A percentile compares a stretch with the other conserved stretches of the same genome.
Evolutionary conservation across 37 sponge, comb jelly and placozoan species (phyloP).

Genomic region (Aplysina aerophoba): DNA sequence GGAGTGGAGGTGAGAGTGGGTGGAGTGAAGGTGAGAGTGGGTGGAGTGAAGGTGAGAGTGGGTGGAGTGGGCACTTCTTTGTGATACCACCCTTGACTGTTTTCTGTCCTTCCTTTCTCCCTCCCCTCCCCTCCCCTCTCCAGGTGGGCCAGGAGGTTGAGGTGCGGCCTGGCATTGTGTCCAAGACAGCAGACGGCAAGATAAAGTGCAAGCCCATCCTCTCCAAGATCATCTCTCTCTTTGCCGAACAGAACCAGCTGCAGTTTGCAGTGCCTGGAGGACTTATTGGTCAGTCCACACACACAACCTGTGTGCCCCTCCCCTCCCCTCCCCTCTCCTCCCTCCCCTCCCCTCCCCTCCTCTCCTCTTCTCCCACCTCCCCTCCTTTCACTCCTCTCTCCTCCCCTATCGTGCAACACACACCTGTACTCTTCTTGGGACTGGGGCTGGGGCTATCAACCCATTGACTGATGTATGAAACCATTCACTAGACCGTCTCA

Average conservation of each 20-base stretch:
- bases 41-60: conserved; percentile 78
- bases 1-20: conserved; percentile 73
- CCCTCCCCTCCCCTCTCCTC: background rate
- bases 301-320: background rate
- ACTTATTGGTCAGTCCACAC: conserved; percentile 72
- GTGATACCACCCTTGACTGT: background rate
- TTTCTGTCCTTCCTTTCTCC: background rate
- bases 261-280: conserved; percentile 98
- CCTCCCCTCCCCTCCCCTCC: background rate
- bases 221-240: conserved; percentile 84
- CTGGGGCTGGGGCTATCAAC: no score
- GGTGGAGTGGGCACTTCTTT: background rate
- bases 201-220: conserved; percentile 85
- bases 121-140: background rate
- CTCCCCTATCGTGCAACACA: background rate
- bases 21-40: no score
- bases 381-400: background rate
- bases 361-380: background rate
- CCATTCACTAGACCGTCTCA: no score
- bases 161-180: conserved; percentile 95
- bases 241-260: conserved; percentile 92
- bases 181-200: conserved; percentile 84
- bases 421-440: background rate
- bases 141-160: conserved; percentile 96
- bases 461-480: no score